Evolutionary conservation across 2,797 vertebrate species (phyloP).

Genomic region (Squalus acanthias): DNA sequence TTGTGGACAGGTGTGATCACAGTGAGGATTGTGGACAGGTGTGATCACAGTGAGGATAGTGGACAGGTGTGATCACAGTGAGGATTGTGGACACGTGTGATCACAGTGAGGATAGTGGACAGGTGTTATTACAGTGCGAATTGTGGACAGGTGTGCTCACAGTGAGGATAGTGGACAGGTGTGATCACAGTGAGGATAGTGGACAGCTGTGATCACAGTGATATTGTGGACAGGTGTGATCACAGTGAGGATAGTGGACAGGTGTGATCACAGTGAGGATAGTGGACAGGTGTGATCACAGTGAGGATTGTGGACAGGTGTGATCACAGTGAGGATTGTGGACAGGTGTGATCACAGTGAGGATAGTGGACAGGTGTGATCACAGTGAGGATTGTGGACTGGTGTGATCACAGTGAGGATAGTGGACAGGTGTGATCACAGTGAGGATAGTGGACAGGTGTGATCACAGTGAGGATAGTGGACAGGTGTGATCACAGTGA

Average conservation of each 20-base stretch:
- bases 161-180: not conserved
- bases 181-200: not conserved
- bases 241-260: not conserved
- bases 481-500: no score
- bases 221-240: not conserved
- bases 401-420: not conserved
- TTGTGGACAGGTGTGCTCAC: no score
- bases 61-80: not conserved
- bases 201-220: not conserved
- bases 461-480: not conserved
- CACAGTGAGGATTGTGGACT: not conserved
- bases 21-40: no score
- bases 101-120: not conserved
- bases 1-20: no score
- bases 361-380: not conserved
- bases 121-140: no score
- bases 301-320: not conserved
- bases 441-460: not conserved
- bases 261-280: not conserved
- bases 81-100: not conserved
- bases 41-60: no score
- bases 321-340: no score
- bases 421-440: no score
- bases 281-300: no score
- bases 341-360: not conserved